Evolutionary conservation across 2,797 vertebrate species (phyloP), one percentile per base, ranked within the genome.

Genomic region (Limnodromus scolopaceus): DNA sequence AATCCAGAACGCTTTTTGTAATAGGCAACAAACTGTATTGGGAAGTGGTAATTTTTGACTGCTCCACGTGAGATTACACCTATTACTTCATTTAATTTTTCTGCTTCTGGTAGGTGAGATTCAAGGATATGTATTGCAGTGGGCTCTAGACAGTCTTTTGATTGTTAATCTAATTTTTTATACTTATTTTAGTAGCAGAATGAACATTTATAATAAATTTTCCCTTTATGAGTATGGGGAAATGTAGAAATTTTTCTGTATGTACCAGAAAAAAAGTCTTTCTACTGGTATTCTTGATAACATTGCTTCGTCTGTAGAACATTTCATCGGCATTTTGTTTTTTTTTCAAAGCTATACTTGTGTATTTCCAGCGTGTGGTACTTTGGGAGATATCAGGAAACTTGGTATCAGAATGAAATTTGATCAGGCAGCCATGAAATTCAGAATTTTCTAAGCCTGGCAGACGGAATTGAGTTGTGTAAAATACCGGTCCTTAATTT

Each of bases 391-490:
- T 85, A 95, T 85, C 45, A 64, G 68, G 66, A 93, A 89, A 55
- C 41, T 74, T 89, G 66, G 38, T 87, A 74, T 91, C 14, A 11
- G 80, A 82, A 71, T 82, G 90, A 91, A 94, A 93, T 90, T 85
- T 78, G 74, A 89, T 82, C 64, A 53, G 46, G 60, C 36, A 92
- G 78, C 81, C 2, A 6, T 91, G 93, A 95, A 96, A 93, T 95
- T 87, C 24, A 43, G 74, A 84, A 55, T 92, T 95, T 89, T 96
- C 64, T 75, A 43, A 90, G 72, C 55, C 51, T 72, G 57, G 36
- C 76, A 92, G 58, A 45, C 30, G 27, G 63, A 86, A 74, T 5
- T 66, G 39, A 65, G 39, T 84, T 79, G 11, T 87, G 25, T 91
- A 45, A 72, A 94, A 48, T 77, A 63, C 12, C n/a, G 55, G n/a